Base-by-base conservation (phyloP, 1,140 invertebrate genomes). In the Cephus cinctus region DNA sequence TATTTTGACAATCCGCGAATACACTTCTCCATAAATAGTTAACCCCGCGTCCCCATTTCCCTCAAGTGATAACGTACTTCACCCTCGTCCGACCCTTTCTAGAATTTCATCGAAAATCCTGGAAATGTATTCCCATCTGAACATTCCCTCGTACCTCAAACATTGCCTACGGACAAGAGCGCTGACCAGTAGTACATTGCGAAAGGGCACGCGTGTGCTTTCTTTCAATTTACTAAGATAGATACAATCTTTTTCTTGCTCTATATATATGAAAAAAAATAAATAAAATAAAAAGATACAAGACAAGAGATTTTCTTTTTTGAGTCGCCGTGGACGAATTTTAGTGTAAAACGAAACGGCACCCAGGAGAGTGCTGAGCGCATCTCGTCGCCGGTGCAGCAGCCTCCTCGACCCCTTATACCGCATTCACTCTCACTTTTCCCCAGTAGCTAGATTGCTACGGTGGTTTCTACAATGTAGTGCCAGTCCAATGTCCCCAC, bases 291-390 rank as follows among this genome's bases (percentile, higher is more conserved):
- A n/a, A n/a, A n/a, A n/a, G n/a, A n/a, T n/a, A n/a, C n/a, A n/a
- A n/a, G n/a, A n/a, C n/a, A n/a, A n/a, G n/a, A n/a, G n/a, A n/a
- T n/a, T n/a, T n/a, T n/a, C n/a, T n/a, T 12, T 12, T 15, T 18
- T 6, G 5, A 12, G 34, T 36, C 19, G 9, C 34, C 9, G 11
- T 20, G 20, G 16, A 27, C 20, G 39, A 41, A 41, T 41, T 41
- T 41, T 41, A 41, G 39, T 41, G 39, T 5, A 23, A 41, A 21
- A 41, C 20, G 21, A 25, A 47, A 57, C 20, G 18, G n/a, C 27
- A 5, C 55, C 43, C 52, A 1, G 4, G 53, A 23, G 53, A 9
- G 50, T 30, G 16, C 36, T 56, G 27, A 30, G 9, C 32, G 40
- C 38, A 44, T 16, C 21, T 51, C 14, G 40, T 16, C 19, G 1